A percentile compares a stretch with the other conserved stretches of the same genome.
phyloP scores from a whole-genome alignment of 2,888 invertebrate genomes.

The Pammene fasciana region DNA sequence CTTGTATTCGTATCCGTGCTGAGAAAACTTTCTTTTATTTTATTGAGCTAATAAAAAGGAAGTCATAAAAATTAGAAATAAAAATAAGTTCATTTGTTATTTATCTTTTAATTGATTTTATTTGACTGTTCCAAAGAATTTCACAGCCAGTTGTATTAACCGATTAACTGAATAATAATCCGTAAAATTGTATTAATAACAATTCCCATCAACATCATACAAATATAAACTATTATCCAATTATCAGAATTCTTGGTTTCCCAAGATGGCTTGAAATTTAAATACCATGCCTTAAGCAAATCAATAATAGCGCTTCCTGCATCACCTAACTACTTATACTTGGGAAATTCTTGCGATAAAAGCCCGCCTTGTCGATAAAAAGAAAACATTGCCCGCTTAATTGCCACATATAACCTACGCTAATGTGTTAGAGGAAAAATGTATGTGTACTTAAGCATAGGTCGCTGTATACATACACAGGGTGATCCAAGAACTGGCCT shows the following conservation, averaged over 20 bases:
- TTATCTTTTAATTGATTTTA: no score
- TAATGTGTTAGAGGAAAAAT: slow-evolving; percentile 36
- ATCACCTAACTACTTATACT: slow-evolving; percentile 9
- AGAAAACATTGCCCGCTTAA: slow-evolving; percentile 42
- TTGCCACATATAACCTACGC: slow-evolving; percentile 38
- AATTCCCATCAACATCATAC: slow-evolving; percentile 14
- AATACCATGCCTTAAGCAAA: slow-evolving; percentile 36
- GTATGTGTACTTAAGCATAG: not conserved
- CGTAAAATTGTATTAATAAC: slow-evolving; percentile 14
- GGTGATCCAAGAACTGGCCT: not conserved
- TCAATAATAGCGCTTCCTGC: slow-evolving; percentile 27
- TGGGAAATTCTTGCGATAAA: slow-evolving; percentile 30
- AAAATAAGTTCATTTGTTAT: no score
- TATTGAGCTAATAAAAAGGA: no score
- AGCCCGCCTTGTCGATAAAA: slow-evolving; percentile 33
- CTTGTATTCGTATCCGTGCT: no score
- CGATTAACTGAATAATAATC: not conserved
- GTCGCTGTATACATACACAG: not conserved
- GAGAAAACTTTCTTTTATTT: no score
- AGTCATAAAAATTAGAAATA: no score
- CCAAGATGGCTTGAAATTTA: slow-evolving; percentile 33
- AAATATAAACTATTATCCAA: slow-evolving; percentile 17
- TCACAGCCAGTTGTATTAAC: not conserved
- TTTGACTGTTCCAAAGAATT: no score
- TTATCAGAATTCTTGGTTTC: slow-evolving; percentile 24